Percentiles rank a stretch among this genome's conserved stretches.
These are phyloP conservation scores for Limnephilus rhombicus DNA, from an alignment of 2,888 invertebrate genomes.

Conservation along the genomic window DNA sequence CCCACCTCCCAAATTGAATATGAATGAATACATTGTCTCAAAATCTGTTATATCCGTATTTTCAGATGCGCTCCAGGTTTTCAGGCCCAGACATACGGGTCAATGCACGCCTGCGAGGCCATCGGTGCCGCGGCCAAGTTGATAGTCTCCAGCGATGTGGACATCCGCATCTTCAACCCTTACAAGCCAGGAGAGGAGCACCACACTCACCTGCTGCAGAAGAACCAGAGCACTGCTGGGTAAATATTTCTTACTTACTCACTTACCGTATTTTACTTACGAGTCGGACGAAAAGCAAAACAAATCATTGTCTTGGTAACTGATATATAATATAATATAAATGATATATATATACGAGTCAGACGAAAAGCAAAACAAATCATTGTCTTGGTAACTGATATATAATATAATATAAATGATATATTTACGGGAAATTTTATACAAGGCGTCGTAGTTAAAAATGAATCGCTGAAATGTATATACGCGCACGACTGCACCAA, in stretches of 20 bases:
- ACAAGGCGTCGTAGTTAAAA: no score
- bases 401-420: no score
- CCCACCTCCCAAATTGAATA: no score
- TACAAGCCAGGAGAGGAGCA: slow-evolving; percentile 77
- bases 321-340: no score
- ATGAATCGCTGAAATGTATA: no score
- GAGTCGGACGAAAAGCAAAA: no score
- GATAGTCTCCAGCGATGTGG: slow-evolving; percentile 81
- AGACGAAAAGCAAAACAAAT: no score
- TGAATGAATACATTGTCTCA: background rate
- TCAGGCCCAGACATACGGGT: slow-evolving; percentile 74
- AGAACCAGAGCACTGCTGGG: slow-evolving; percentile 66
- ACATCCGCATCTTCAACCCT: slow-evolving; percentile 80
- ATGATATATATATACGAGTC: no score
- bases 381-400: no score
- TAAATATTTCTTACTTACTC: background rate
- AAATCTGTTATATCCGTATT: slow-evolving; percentile 63
- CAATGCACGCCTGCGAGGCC: slow-evolving; percentile 79
- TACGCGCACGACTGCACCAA: no score
- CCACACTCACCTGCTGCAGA: slow-evolving; percentile 69
- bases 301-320: no score
- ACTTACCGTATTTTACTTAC: background rate
- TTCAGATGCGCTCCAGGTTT: slow-evolving; percentile 83
- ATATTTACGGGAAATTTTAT: no score
- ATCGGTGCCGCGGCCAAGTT: slow-evolving; percentile 74